Evolutionary conservation across 37 sponge, comb jelly and placozoan genomes (phyloP).

Genomic region (Bolinopsis microptera): DNA sequence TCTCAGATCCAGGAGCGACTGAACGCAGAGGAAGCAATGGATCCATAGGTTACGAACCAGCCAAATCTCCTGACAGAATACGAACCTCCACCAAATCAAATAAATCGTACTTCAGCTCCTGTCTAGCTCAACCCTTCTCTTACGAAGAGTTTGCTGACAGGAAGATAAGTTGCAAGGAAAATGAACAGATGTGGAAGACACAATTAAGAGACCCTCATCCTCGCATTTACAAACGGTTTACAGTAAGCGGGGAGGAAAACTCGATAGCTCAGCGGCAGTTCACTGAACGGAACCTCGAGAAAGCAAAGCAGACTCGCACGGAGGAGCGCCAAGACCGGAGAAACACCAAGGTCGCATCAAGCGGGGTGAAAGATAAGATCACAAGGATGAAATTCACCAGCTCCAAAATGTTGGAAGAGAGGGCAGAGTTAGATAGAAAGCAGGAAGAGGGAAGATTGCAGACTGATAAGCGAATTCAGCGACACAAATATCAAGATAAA

Average conservation of each 20-base stretch:
- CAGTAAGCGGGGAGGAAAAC: slow-evolving; percentile 42
- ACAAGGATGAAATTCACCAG: slow-evolving; percentile 50
- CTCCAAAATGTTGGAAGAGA: slow-evolving; percentile 22
- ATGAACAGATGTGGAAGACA: background rate
- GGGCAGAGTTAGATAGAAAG: slow-evolving; percentile 10
- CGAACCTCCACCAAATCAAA: background rate
- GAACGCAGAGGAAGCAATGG: background rate
- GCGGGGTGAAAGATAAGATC: slow-evolving; percentile 21
- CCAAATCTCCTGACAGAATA: background rate
- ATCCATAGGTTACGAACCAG: background rate
- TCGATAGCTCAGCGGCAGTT: background rate
- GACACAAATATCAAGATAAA: slow-evolving; percentile 28
- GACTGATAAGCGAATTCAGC: background rate
- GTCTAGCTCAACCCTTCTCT: slow-evolving; percentile 13
- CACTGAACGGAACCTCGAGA: background rate
- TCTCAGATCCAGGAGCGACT: slow-evolving; percentile 16
- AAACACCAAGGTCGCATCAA: background rate
- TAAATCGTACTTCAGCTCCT: slow-evolving; percentile 5
- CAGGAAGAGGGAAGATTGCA: slow-evolving; percentile 10
- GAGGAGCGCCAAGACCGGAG: background rate
- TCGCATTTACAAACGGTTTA: slow-evolving; percentile 1
- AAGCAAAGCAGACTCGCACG: background rate
- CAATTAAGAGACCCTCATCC: background rate
- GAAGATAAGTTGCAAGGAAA: slow-evolving; percentile 35
- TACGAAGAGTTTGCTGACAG: slow-evolving; percentile 50